Conservation (phyloP, 2,113 vertebrate species). For the Neodontobutis hainanensis region DNA sequence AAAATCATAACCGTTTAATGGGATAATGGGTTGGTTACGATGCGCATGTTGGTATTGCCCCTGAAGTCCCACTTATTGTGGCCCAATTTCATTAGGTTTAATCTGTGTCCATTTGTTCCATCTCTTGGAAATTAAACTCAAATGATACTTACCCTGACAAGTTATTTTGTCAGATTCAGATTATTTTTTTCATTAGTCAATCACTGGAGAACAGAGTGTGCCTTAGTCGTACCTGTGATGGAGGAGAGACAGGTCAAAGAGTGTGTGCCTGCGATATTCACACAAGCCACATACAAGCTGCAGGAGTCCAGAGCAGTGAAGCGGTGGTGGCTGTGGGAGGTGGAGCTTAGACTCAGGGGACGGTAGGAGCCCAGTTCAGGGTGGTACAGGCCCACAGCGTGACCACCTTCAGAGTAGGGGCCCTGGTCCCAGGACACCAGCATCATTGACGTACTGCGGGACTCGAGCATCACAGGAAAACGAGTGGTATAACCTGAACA, state of each 20-base stretch:
- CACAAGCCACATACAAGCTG: slow-evolving; percentile 60
- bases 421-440: slow-evolving; percentile 56
- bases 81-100: too few relatives aligned
- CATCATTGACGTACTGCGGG: slow-evolving; percentile 43
- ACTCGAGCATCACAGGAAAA: slow-evolving; percentile 52
- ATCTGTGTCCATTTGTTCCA: too few relatives aligned
- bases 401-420: background rate
- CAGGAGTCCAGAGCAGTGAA: slow-evolving; percentile 66
- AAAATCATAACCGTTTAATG: too few relatives aligned
- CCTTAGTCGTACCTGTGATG: slow-evolving; percentile 61
- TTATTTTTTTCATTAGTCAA: too few relatives aligned
- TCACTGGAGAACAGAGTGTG: too few relatives aligned
- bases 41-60: too few relatives aligned
- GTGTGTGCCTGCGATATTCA: slow-evolving; percentile 36
- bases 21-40: too few relatives aligned
- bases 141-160: too few relatives aligned
- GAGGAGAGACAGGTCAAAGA: slow-evolving; percentile 60
- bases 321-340: slow-evolving; percentile 32
- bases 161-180: too few relatives aligned
- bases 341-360: background rate
- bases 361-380: slow-evolving; percentile 24
- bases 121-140: too few relatives aligned
- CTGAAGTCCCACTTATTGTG: too few relatives aligned
- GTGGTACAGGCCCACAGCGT: slow-evolving; percentile 49
- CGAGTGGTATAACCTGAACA: slow-evolving; percentile 57